These are phyloP conservation scores for Morphnarchus princeps DNA, from an alignment of 2,113 vertebrate genomes.

Conservation along the genomic window DNA sequence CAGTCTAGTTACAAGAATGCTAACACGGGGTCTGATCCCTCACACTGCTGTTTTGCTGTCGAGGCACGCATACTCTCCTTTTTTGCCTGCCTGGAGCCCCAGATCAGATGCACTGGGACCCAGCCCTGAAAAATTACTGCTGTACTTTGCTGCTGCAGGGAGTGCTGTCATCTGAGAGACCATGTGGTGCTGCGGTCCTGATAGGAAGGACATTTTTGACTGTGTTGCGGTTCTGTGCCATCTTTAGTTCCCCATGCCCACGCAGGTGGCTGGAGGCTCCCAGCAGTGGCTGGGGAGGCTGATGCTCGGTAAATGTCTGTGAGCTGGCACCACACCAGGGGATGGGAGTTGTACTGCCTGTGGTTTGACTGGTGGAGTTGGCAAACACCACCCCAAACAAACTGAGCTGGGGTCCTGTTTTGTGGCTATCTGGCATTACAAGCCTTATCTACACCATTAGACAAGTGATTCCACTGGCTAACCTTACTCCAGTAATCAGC, in stretches of 20 bases:
- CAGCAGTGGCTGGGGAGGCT: background rate
- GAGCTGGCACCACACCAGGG: background rate
- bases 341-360: background rate
- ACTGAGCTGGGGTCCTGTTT: background rate
- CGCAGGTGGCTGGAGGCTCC: background rate
- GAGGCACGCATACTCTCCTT: background rate
- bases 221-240: background rate
- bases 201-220: background rate
- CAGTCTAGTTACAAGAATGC: background rate
- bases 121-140: background rate
- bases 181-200: fast-evolving
- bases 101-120: background rate
- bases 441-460: background rate
- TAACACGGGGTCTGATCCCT: background rate
- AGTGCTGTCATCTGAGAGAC: background rate
- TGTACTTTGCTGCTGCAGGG: background rate
- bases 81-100: background rate
- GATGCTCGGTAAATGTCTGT: background rate
- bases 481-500: background rate
- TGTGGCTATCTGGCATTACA: background rate
- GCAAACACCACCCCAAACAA: background rate
- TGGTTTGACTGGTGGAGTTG: fast-evolving
- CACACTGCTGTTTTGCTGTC: background rate
- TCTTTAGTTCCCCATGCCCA: background rate
- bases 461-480: background rate